Evolutionary conservation across 2,797 vertebrate genomes (phyloP).

Genomic region (Malacoctenus gilli): DNA sequence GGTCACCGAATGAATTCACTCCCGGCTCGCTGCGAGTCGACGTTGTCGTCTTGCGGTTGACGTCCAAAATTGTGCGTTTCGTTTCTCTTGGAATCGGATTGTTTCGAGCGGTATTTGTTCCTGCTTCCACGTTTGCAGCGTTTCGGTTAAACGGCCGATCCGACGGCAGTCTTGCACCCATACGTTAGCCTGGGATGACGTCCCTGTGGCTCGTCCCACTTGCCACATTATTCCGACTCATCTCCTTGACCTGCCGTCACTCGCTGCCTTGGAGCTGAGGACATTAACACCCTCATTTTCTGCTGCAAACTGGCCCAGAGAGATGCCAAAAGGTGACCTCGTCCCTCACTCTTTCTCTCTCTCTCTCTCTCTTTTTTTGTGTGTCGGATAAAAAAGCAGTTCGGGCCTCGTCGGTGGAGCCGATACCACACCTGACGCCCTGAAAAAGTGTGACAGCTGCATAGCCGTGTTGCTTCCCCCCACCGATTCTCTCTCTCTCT

Average conservation of each 20-base stretch:
- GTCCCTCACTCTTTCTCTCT: constrained; percentile 36
- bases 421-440: constrained; percentile 65
- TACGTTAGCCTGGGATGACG: constrained; percentile 53
- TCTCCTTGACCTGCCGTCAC: constrained; percentile 59
- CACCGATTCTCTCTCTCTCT: constrained; percentile 36
- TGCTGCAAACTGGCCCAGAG: constrained; percentile 41
- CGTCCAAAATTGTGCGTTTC: constrained; percentile 8
- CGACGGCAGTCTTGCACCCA: constrained; percentile 19
- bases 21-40: constrained; percentile 7
- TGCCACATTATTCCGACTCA: constrained; percentile 65
- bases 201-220: constrained; percentile 51
- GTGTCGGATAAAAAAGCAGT: constrained; percentile 38
- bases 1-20: constrained; percentile 47
- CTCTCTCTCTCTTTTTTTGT: too few species aligned
- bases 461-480: constrained; percentile 32
- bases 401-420: constrained; percentile 28
- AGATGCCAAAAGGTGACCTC: constrained; percentile 61
- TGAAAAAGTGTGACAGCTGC: constrained; percentile 73
- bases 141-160: constrained; percentile 19
- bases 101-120: not conserved
- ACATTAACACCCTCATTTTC: constrained; percentile 54
- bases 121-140: constrained; percentile 17
- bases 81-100: too few species aligned
- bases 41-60: constrained; percentile 36
- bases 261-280: constrained; percentile 48